Evolutionary conservation across 2,888 invertebrate species (phyloP).

Genomic region (Leucoptera coffeella): DNA sequence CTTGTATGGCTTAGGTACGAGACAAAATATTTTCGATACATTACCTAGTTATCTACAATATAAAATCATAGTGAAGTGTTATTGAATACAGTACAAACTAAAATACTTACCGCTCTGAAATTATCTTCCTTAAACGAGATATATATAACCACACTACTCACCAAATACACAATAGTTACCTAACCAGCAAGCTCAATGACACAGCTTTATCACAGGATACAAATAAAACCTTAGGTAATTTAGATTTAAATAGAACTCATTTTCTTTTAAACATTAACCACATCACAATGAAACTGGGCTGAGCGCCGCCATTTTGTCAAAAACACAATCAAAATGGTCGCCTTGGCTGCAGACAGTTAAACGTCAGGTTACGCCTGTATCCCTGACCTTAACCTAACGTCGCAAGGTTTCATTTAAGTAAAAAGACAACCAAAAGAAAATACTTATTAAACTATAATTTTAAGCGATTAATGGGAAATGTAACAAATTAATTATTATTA

Average conservation of each 20-base stretch:
- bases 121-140: slow-evolving; percentile 7
- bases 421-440: slow-evolving; percentile 53
- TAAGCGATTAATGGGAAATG: slow-evolving; percentile 48
- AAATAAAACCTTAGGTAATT: slow-evolving; percentile 14
- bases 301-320: no score
- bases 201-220: no score
- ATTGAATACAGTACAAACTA: slow-evolving; percentile 22
- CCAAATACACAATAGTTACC: slow-evolving; percentile 54
- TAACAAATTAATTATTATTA: slow-evolving; percentile 53
- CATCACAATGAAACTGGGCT: no score
- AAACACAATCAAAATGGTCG: no score
- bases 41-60: no score
- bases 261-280: no score
- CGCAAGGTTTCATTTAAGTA: slow-evolving; percentile 24
- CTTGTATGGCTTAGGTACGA: no score
- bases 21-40: no score
- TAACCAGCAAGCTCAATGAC: slow-evolving; percentile 45
- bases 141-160: slow-evolving; percentile 15
- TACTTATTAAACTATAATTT: slow-evolving; percentile 45
- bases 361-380: slow-evolving; percentile 36
- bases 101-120: slow-evolving; percentile 5
- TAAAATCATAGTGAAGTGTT: no score
- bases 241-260: no score
- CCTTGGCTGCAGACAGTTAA: no score
- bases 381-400: slow-evolving; percentile 37